Evolutionary conservation across 1,140 invertebrate genomes (phyloP).

Genomic region (Schlechtendalia chinensis): DNA sequence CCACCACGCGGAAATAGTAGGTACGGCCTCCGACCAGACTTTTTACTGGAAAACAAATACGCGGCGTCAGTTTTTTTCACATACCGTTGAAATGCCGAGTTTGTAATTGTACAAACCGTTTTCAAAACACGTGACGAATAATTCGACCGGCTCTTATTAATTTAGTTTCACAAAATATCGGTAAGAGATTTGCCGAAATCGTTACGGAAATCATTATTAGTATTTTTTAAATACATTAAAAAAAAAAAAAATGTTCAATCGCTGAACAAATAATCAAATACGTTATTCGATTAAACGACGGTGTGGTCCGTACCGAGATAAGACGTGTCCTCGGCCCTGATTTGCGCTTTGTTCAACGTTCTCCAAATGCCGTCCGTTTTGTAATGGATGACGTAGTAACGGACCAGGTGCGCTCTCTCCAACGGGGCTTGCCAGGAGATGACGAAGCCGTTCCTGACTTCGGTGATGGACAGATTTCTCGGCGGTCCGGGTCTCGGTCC

Average conservation of each 20-base stretch:
- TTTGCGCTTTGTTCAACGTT: conserved; percentile 79
- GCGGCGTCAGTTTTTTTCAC: too few species aligned
- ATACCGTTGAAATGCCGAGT: too few species aligned
- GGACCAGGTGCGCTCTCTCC: conserved; percentile 73
- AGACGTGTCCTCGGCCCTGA: conserved; percentile 81
- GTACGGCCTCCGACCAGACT: conserved; percentile 84
- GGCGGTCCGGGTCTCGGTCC: conserved; percentile 86
- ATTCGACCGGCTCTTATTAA: too few species aligned
- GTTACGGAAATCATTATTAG: too few species aligned
- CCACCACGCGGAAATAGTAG: conserved; percentile 85
- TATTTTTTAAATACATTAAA: too few species aligned
- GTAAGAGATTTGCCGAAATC: too few species aligned
- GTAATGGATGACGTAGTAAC: conserved; percentile 90
- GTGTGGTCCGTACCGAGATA: conserved; percentile 68
- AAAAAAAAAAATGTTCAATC: too few species aligned
- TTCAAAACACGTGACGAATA: too few species aligned
- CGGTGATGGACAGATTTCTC: conserved; percentile 80
- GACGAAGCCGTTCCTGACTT: conserved; percentile 80
- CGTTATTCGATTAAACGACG: too few species aligned
- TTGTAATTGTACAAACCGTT: too few species aligned
- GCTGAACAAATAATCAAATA: too few species aligned
- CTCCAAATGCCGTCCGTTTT: conserved; percentile 83
- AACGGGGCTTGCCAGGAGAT: conserved; percentile 84
- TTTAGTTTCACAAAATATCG: too few species aligned
- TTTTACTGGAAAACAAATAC: conserved; percentile 69